Evolutionary conservation across 2,888 invertebrate genomes (phyloP).

Genomic region (Polyploca ridens): DNA sequence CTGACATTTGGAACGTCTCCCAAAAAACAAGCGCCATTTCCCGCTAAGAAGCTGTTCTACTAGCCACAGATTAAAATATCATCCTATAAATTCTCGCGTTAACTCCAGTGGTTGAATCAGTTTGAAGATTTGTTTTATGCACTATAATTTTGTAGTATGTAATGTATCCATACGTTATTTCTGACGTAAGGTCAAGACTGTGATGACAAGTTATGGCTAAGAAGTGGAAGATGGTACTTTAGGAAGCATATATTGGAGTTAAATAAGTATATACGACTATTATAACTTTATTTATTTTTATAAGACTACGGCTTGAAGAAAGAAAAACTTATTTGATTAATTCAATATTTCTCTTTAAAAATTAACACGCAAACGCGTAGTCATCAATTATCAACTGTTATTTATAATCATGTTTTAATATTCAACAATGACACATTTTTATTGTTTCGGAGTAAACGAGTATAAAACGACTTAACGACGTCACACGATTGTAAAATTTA

Average conservation of each 20-base stretch:
- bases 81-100: neutral
- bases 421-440: slow-evolving; percentile 43
- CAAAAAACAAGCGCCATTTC: slow-evolving; percentile 43
- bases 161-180: neutral
- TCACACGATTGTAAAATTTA: slow-evolving; percentile 61
- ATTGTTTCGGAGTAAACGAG: slow-evolving; percentile 47
- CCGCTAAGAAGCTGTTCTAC: slow-evolving; percentile 13
- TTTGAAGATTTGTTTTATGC: neutral
- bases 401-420: slow-evolving; percentile 23
- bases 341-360: neutral
- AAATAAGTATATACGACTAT: neutral
- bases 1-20: slow-evolving; percentile 45
- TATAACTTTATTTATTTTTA: too few relatives aligned
- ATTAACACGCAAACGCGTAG: neutral
- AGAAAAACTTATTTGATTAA: too few relatives aligned
- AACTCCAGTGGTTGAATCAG: neutral
- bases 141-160: neutral
- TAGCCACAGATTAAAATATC: slow-evolving; percentile 10
- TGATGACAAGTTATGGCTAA: slow-evolving; percentile 1
- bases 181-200: neutral
- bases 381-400: neutral
- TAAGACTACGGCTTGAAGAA: too few relatives aligned
- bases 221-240: neutral
- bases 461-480: slow-evolving; percentile 64
- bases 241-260: neutral